Evolutionary conservation across 2,113 vertebrate species (phyloP).

Genomic region (Kryptolebias marmoratus): DNA sequence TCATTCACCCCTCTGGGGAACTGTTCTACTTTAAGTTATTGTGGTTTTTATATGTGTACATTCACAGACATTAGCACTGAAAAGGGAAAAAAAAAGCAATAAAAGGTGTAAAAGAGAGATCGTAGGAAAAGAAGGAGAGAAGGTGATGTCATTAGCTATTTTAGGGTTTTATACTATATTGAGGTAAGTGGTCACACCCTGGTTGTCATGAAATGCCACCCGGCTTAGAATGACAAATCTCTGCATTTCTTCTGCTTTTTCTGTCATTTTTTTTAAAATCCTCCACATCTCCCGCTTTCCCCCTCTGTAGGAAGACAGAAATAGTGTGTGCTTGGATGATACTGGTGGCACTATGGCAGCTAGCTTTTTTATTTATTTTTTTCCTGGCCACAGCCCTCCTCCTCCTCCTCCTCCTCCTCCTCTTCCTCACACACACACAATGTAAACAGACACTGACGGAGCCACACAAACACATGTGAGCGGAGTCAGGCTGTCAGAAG

Average conservation of each 20-base stretch:
- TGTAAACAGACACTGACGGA: slow-evolving; percentile 56
- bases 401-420: background rate
- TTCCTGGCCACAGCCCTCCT: slow-evolving; percentile 30
- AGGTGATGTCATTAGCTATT: slow-evolving; percentile 1
- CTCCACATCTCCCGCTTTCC: background rate
- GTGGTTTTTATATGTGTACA: slow-evolving; percentile 48
- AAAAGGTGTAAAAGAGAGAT: no score
- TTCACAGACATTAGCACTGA: slow-evolving; percentile 21
- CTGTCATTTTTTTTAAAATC: slow-evolving; percentile 23
- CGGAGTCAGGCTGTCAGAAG: slow-evolving; percentile 67
- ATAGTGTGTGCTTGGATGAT: slow-evolving; percentile 26
- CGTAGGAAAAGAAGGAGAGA: no score
- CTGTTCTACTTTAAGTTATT: slow-evolving; percentile 69
- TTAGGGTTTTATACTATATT: slow-evolving; percentile 8
- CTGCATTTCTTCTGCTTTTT: slow-evolving; percentile 30
- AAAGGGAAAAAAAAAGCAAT: background rate
- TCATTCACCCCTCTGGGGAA: slow-evolving; percentile 66
- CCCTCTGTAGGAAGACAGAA: slow-evolving; percentile 37
- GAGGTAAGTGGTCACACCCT: slow-evolving; percentile 28
- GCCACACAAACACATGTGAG: slow-evolving; percentile 41
- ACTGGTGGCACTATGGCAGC: slow-evolving; percentile 52
- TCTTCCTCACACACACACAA: slow-evolving; percentile 30
- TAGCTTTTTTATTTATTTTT: slow-evolving; percentile 18
- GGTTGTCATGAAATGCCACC: slow-evolving; percentile 29
- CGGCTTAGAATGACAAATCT: slow-evolving; percentile 20